Conservation (phyloP, 2,888 invertebrate species). For the Disparrhopalites patrizii region DNA sequence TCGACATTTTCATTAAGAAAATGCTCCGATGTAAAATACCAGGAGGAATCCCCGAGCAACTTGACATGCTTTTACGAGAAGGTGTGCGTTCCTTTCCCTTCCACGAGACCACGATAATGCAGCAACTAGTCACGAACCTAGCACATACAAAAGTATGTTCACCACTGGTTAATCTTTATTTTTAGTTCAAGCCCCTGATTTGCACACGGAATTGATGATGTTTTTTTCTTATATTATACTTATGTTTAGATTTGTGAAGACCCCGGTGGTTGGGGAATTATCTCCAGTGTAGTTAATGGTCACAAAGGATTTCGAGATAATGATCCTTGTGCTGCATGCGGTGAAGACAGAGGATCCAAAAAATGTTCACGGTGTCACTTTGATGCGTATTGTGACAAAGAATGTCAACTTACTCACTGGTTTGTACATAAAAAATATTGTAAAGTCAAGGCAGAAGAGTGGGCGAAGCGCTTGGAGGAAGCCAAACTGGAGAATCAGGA, state of each 20-base stretch:
- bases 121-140: constrained; percentile 58
- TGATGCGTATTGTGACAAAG: constrained; percentile 88
- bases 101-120: constrained; percentile 82
- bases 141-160: constrained; percentile 39
- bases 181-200: neutral
- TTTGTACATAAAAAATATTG: constrained; percentile 85
- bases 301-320: constrained; percentile 71
- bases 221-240: neutral
- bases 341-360: constrained; percentile 82
- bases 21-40: constrained; percentile 60
- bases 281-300: constrained; percentile 80
- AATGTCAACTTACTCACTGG: constrained; percentile 92
- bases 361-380: constrained; percentile 93
- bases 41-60: constrained; percentile 57
- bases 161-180: neutral
- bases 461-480: constrained; percentile 5
- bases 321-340: constrained; percentile 75
- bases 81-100: constrained; percentile 85
- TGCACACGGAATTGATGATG: neutral
- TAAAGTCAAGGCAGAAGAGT: constrained; percentile 57
- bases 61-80: constrained; percentile 73
- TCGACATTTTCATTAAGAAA: constrained; percentile 71
- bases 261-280: constrained; percentile 53
- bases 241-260: constrained; percentile 37
- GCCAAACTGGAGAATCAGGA: neutral